A percentile compares a stretch with the other conserved stretches of the same genome.
Conservation (phyloP, 2,797 vertebrate species). For the Limnodromus scolopaceus region DNA sequence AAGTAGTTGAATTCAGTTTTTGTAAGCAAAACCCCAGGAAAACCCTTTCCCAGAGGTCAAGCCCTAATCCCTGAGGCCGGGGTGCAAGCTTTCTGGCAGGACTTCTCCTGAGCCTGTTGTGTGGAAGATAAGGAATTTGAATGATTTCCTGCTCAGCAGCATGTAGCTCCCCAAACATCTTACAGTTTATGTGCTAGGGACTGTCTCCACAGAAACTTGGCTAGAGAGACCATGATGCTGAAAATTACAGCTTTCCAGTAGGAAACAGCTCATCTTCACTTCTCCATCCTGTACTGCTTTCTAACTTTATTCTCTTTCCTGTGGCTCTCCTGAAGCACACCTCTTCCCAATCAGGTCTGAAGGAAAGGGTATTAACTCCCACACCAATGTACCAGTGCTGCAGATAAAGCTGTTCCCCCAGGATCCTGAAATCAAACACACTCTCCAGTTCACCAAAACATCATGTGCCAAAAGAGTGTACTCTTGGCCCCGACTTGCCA, state of each 20-base stretch:
- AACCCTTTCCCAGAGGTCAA: background rate
- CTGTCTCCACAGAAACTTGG: constrained; percentile 78
- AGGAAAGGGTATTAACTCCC: background rate
- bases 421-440: background rate
- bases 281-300: background rate
- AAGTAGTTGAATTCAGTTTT: constrained; percentile 20
- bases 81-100: constrained; percentile 29
- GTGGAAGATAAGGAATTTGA: constrained; percentile 81
- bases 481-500: background rate
- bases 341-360: background rate
- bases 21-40: constrained; percentile 9
- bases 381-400: background rate
- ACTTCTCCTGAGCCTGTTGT: constrained; percentile 29
- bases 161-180: constrained; percentile 71
- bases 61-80: background rate
- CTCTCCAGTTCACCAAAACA: background rate
- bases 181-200: constrained; percentile 73
- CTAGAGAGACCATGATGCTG: background rate
- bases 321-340: background rate
- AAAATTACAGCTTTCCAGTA: background rate
- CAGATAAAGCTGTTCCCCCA: background rate
- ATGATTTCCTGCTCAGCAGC: constrained; percentile 80
- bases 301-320: background rate
- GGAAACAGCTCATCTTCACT: background rate
- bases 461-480: background rate